Base-by-base conservation (phyloP, 2,797 vertebrate species). In the Ctenochaetus hawaiiensis region DNA sequence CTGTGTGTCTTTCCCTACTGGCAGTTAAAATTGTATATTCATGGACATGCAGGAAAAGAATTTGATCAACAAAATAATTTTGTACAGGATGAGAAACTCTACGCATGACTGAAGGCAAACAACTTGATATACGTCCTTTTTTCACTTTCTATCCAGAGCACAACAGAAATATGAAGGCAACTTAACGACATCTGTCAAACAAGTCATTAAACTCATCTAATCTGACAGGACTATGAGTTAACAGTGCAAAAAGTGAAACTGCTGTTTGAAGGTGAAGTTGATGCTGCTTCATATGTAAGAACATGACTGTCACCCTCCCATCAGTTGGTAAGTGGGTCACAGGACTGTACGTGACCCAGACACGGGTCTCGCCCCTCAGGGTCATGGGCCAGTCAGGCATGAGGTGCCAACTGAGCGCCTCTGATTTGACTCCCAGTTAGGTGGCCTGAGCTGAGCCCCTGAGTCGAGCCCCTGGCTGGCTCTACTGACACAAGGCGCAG, bases 341-440 rank as follows among this genome's bases (percentile, higher is more conserved):
- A 92, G 93, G 94, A 89, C 91, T 47, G 58, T 91, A 93, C 94
- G 68, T 90, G 94, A 93, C 95, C 93, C 93, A 96, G 96, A 97
- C 96, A 95, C 86, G 94, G 93, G 95, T 95, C 95, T 94, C 86
- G 91, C 93, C 95, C 96, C 75, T 84, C 76, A 73, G 94, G 96
- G 96, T 97, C 96, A 96, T 93, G 93, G 96, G 96, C 83, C 96
- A 96, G 93, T 95, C 95, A 96, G 96, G 96, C 95, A 90, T 96
- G 95, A 96, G 94, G 94, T 94, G 93, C 92, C 92, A 84, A 91
- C 93, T 65, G 92, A 94, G 94, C 59, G 49, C 91, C 80, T 93
- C 94, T 91, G 68, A 91, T 87, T 92, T 94, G 93, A 91, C 94
- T 94, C 93, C 91, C 5, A 87, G 92, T 91, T 80, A 91, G 89